These are phyloP conservation scores for Suricata suricatta DNA, from an alignment of 2,113 vertebrate species.

Conservation along the genomic window DNA sequence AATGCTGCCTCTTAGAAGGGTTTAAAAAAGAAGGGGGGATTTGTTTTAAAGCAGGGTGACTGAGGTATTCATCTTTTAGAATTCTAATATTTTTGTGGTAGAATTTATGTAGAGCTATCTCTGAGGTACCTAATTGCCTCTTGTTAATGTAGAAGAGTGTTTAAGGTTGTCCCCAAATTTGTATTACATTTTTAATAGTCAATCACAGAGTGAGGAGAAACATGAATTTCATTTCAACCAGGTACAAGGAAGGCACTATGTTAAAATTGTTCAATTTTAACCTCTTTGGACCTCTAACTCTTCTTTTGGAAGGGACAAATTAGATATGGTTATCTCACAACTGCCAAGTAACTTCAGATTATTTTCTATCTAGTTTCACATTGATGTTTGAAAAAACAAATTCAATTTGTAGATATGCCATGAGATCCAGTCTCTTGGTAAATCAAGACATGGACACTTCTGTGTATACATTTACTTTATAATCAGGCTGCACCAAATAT, in stretches of 20 bases:
- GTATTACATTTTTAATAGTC: background rate
- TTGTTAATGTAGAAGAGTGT: background rate
- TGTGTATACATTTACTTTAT: background rate
- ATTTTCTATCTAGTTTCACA: background rate
- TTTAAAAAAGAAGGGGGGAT: accelerated
- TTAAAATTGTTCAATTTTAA: background rate
- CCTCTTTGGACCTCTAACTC: background rate
- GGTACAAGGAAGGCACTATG: background rate
- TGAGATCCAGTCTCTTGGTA: background rate
- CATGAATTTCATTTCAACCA: background rate
- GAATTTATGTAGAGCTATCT: background rate
- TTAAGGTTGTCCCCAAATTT: background rate
- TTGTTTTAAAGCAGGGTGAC: background rate
- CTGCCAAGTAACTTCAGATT: background rate
- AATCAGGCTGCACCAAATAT: background rate
- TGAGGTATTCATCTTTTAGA: background rate
- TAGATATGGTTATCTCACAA: background rate
- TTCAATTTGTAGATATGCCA: background rate
- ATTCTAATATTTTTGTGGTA: background rate
- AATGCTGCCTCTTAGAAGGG: background rate
- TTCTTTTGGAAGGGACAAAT: background rate
- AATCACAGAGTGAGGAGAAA: background rate
- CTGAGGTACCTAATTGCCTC: background rate
- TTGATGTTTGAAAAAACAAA: background rate
- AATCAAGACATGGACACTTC: background rate